Base-by-base conservation (phyloP, 2,888 invertebrate species). In the Sialis fuliginosa region DNA sequence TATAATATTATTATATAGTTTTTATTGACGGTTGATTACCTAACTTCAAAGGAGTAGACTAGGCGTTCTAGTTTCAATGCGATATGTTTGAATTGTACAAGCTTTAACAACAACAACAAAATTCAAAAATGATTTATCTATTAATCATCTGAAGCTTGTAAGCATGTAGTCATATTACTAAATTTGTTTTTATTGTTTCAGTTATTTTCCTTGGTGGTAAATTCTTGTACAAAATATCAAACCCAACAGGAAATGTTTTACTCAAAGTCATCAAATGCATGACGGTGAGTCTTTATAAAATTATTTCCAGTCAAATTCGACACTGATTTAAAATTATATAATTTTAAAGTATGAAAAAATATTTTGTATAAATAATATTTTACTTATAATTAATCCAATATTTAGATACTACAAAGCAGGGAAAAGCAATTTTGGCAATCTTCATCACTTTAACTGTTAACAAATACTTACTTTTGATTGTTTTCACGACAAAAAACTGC, bases 131-230 rank as follows among this genome's bases (percentile, higher is more conserved):
- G 22, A 22, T 22, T 22, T 22, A 22, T 22, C 22, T 22, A 22
- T 2, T 22, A 4, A 22, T 22, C 22, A 22, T 22, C 22, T 22
- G 22, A 2, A 22, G 22, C 4, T 10, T 3, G 9, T 35, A 35
- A 10, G 3, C 10, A 2, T 3, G 2, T 35, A 35, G 2, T 9
- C 35, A 10, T 10, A 35, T 39, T 39, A 6, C n/a, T 39, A 6
- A 10, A n/a, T 35, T 39, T n/a, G 10, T 39, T 39, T 39, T 39
- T 49, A 48, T 33, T 50, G 6, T 59, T 64, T 48, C 64, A 85
- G 84, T 81, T 6, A 70, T 89, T 50, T 91, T 92, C 58, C 61
- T 86, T 34, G 58, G 72, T 43, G 92, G 92, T 2, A 81, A 74
- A 55, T 68, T 67, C 2, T 54, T 78, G 53, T 91, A 91, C 57